Evolutionary conservation across 2,888 invertebrate genomes (phyloP), one percentile per base, ranked within the genome.

Genomic region (Psylliodes chrysocephalus): DNA sequence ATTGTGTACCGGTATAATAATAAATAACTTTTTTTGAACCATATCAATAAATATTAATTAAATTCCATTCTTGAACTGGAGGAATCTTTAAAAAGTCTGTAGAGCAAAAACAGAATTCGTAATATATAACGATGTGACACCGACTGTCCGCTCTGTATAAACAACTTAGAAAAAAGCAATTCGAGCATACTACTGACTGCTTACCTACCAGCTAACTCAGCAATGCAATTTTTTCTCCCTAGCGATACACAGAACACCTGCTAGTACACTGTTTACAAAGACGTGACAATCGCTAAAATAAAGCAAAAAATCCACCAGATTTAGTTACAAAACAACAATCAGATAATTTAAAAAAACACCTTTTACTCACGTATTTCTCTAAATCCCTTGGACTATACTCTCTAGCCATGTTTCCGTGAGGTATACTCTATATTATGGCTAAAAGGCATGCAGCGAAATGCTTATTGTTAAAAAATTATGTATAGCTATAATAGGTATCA

Each of bases 311-410:
- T 53, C 14, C 53, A 35, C 46, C 62, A 44, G 25, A 46, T 17
- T 22, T 22, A 12, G 15, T 17, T 17, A 44, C 44, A 44, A 46
- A 10, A 44, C 42, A 56, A 57, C 42, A 56, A 57, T 7, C 49
- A 28, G 52, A 60, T 49, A 67, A n/a, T n/a, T n/a, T n/a, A 19
- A 28, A 17, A 35, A 35, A 51, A 53, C 56, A 51, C 53, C 38
- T 17, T 83, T 60, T 78, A 79, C 80, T 81, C 76, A 80, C 81
- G 63, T 79, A 79, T 77, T 75, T 78, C 40, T 76, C 77, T 67
- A 75, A 72, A 67, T 78, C 78, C 71, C 75, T 74, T n/a, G 74
- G 73, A 15, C 75, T 72, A 60, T 77, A 78, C 46, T 73, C 69
- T 66, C 66, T 75, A 42, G 78, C 77, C 78, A 78, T 78, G 35